A percentile compares a stretch with the other conserved stretches of the same genome.
phyloP scores from a whole-genome alignment of 2,797 vertebrate genomes.

The Mareca penelope region DNA sequence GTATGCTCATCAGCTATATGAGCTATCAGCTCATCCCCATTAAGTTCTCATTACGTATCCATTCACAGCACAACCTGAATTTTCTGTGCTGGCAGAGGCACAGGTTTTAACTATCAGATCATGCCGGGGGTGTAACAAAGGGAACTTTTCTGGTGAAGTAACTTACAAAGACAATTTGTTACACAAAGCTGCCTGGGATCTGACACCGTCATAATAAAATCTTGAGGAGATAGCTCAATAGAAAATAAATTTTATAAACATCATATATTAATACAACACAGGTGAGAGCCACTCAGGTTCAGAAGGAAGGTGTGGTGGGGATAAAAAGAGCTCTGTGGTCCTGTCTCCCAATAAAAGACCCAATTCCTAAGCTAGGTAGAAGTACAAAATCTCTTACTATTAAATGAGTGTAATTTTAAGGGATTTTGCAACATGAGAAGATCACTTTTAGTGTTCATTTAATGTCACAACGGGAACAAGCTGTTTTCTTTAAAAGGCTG shows the following conservation, averaged over 20 bases:
- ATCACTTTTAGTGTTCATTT: neutral
- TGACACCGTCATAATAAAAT: neutral
- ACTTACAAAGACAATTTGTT: neutral
- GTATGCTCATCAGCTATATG: neutral
- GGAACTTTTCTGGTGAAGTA: neutral
- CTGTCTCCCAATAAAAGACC: neutral
- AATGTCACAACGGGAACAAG: neutral
- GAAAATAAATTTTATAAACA: neutral
- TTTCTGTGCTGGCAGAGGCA: neutral
- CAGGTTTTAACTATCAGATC: neutral
- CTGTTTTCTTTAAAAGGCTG: neutral
- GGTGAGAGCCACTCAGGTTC: neutral
- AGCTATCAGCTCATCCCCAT: neutral
- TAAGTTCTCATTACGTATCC: neutral
- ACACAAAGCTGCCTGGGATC: neutral
- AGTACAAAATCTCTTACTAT: neutral
- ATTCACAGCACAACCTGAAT: neutral
- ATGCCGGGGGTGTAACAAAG: fast-evolving
- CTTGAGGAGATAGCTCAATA: neutral
- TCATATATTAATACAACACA: neutral
- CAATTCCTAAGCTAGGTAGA: neutral
- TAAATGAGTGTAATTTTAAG: neutral
- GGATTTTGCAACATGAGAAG: neutral
- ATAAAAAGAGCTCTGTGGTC: fast-evolving
- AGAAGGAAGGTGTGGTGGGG: neutral